phyloP scores from a whole-genome alignment of 2,797 vertebrate species.

The Columba guinea region DNA sequence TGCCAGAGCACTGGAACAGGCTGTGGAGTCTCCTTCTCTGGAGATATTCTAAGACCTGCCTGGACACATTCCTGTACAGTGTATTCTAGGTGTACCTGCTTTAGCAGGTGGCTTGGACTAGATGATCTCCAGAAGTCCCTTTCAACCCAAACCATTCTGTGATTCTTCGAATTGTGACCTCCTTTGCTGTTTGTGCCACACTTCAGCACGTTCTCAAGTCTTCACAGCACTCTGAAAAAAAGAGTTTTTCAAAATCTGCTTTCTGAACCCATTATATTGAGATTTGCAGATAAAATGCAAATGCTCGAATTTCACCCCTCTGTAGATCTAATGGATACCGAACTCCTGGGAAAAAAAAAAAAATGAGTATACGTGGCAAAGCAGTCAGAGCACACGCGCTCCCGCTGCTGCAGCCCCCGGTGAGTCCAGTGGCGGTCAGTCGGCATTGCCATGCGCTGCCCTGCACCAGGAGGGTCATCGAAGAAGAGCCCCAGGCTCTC shows the following conservation, averaged over 20 bases:
- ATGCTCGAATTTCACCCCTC: not conserved
- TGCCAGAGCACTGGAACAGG: no score
- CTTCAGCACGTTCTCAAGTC: not conserved
- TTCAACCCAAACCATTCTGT: no score
- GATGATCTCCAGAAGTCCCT: no score
- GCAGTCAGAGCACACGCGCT: not conserved
- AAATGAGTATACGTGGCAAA: not conserved
- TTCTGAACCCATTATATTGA: not conserved
- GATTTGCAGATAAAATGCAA: not conserved
- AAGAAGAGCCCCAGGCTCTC: not conserved
- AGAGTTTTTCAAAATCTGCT: not conserved
- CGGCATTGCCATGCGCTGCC: not conserved
- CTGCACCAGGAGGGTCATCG: not conserved
- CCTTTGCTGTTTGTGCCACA: not conserved
- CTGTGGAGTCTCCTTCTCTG: no score
- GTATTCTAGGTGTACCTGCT: no score
- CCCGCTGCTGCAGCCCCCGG: no score
- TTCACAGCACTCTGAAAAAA: not conserved
- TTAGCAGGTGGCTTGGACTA: no score
- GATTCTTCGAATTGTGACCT: not conserved
- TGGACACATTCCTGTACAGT: no score
- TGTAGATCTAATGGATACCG: not conserved
- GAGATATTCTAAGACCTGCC: no score
- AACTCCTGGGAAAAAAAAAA: not conserved
- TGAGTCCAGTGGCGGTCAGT: not conserved